phyloP scores from a whole-genome alignment of 2,113 vertebrate species.

The Tenebrosternarchus preto region DNA sequence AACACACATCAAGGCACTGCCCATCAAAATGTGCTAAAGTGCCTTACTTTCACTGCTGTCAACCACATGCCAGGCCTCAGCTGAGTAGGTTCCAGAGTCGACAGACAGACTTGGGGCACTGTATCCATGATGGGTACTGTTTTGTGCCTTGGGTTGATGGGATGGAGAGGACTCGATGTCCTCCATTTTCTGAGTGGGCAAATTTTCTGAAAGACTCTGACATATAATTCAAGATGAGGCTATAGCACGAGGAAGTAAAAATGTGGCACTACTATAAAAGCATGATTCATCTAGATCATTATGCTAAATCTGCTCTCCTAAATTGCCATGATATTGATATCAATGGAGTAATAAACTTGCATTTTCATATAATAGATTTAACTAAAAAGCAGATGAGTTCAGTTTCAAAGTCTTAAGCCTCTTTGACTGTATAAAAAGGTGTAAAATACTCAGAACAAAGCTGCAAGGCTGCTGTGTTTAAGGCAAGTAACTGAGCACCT shows the following conservation, averaged over 20 bases:
- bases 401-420: too few relatives aligned
- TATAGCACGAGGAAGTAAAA: constrained; percentile 38
- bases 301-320: not conserved
- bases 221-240: constrained; percentile 23
- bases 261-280: not conserved
- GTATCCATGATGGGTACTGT: not conserved
- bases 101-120: constrained; percentile 28
- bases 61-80: constrained; percentile 52
- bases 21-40: not conserved
- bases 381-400: too few relatives aligned
- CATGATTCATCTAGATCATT: not conserved
- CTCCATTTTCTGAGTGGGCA: constrained; percentile 30
- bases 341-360: not conserved
- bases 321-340: not conserved
- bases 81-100: constrained; percentile 47
- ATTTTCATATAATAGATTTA: too few relatives aligned
- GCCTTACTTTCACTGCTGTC: constrained; percentile 59
- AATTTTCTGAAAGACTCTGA: constrained; percentile 16
- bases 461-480: not conserved
- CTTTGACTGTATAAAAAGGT: too few relatives aligned
- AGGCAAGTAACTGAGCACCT: not conserved
- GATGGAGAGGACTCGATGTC: constrained; percentile 2
- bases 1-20: not conserved
- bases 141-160: not conserved
- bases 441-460: not conserved